Conservation (phyloP, 2,113 vertebrate genomes). For the Cavia aperea region DNA sequence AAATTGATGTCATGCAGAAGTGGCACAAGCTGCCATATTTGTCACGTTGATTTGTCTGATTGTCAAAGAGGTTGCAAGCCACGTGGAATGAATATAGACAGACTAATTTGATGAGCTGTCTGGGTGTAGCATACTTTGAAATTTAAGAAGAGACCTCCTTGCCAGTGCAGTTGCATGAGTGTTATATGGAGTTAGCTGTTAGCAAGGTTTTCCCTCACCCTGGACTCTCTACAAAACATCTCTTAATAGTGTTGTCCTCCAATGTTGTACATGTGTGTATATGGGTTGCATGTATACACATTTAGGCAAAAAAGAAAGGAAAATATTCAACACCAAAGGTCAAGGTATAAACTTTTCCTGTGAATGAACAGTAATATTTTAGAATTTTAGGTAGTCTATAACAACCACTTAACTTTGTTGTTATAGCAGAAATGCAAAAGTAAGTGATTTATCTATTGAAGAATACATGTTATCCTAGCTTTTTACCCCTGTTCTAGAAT, state of each 20-base stretch:
- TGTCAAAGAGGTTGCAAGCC: background rate
- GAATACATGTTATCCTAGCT: background rate
- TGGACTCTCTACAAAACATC: background rate
- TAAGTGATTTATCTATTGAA: background rate
- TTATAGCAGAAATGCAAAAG: background rate
- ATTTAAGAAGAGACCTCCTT: conserved; percentile 24
- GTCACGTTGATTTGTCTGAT: background rate
- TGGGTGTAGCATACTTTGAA: conserved; percentile 5
- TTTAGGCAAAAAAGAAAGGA: background rate
- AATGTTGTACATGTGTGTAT: background rate
- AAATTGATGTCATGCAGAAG: background rate
- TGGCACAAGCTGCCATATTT: background rate
- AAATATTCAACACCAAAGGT: background rate
- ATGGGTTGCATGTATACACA: background rate
- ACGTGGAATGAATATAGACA: background rate
- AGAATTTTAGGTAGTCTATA: background rate
- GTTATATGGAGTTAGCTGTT: background rate
- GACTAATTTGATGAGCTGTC: background rate
- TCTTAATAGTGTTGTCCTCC: background rate
- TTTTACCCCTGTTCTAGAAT: background rate
- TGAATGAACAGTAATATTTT: background rate
- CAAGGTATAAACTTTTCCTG: background rate
- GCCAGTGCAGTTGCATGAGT: background rate
- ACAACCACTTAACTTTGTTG: background rate
- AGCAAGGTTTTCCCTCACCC: background rate